phyloP scores from a whole-genome alignment of 2,113 vertebrate genomes.

The Elachura formosa region DNA sequence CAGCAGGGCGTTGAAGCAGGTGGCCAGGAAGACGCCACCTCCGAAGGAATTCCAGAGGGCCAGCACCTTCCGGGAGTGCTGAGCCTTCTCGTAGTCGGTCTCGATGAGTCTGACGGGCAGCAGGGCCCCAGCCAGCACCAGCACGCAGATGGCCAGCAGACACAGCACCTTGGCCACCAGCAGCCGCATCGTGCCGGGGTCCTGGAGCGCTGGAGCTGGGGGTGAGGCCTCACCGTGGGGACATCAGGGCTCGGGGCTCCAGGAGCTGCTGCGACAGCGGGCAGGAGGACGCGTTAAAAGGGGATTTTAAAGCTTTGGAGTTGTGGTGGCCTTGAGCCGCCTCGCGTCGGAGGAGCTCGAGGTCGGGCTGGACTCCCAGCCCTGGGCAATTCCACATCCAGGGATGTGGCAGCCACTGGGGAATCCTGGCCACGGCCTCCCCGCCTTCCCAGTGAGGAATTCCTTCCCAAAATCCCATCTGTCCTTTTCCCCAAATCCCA shows the following conservation, averaged over 20 bases:
- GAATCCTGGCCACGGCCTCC: too few relatives aligned
- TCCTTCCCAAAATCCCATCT: neutral
- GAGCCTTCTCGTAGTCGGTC: slow-evolving; percentile 77
- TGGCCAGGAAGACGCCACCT: slow-evolving; percentile 90
- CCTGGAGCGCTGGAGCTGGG: too few relatives aligned
- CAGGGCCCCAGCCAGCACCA: slow-evolving; percentile 84
- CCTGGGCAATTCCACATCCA: neutral
- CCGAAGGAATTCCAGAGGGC: slow-evolving; percentile 85
- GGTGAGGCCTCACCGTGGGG: rapidly evolving
- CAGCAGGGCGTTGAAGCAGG: slow-evolving; percentile 89
- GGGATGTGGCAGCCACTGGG: neutral
- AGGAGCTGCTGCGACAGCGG: too few relatives aligned
- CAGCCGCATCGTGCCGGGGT: slow-evolving; percentile 78
- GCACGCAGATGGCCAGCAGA: slow-evolving; percentile 78
- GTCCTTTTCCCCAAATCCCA: neutral
- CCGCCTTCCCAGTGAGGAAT: neutral
- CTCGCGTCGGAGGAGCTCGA: neutral
- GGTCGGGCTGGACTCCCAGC: neutral
- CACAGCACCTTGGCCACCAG: slow-evolving; percentile 83
- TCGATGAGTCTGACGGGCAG: slow-evolving; percentile 82
- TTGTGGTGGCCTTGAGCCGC: rapidly evolving
- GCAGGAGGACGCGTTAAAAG: too few relatives aligned
- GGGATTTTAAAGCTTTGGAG: rapidly evolving
- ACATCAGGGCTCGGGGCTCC: too few relatives aligned
- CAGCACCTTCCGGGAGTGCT: slow-evolving; percentile 72